Evolutionary conservation across 2,797 vertebrate species (phyloP), one percentile per base, ranked within the genome.

Genomic region (Sebastes oblongus): DNA sequence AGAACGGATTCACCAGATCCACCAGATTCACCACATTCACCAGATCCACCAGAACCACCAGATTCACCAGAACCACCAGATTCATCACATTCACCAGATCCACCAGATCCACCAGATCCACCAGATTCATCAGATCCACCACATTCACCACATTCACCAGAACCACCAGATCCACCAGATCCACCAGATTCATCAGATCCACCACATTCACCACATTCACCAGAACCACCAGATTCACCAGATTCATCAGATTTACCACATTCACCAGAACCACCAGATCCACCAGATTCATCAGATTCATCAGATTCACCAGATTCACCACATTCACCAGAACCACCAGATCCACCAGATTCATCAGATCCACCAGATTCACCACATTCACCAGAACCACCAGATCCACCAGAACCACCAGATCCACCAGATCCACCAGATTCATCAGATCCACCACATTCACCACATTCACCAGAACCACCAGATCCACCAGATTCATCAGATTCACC

Each of bases 21-120:
- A 29, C 6, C 29, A 29, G 0, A 29, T 2, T 0, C 29, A 29
- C 5, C 6, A 29, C 0, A 29, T 2, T 0, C 29, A 29, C 0
- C 29, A 29, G 6, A 29, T 6, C 0, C 29, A 29, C 29, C 29
- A 29, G 1, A 29, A 2, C 0, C 29, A 29, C 0, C 29, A 29
- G 6, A 32, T 29, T 1, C 29, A 29, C 6, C 29, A 29, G n/a
- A 8, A 61, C 2, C 29, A 29, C 6, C 29, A 29, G n/a, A 8
- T 66, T 61, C 61, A 42, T 8, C 30, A 32, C 8, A 32, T 29
- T 1, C 29, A 29, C 0, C 29, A 29, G n/a, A 8, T 66, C 66
- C 61, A 42, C 30, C 30, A 32, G 30, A 32, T 29, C 1, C 29
- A 29, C 0, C 29, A 29, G 6, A 29, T 29, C 6, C 29, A 29